A percentile compares a stretch with the other conserved stretches of the same genome.
Evolutionary conservation across 2,113 vertebrate species (phyloP).

Genomic region (Mionectes macconnelli): DNA sequence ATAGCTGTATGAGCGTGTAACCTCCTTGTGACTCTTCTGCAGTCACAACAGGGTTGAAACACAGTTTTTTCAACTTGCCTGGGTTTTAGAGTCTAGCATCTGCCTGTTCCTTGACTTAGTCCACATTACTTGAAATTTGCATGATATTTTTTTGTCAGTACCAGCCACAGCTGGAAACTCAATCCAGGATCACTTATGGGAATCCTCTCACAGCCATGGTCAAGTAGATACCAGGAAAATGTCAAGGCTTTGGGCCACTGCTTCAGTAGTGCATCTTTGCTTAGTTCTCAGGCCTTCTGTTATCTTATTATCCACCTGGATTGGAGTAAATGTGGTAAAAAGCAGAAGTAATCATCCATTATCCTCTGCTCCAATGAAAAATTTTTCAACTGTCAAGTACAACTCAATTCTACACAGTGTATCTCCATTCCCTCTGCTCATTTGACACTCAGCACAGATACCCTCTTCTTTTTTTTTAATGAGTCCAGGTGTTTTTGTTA

Average conservation of each 20-base stretch:
- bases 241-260: neutral
- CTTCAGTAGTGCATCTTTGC: neutral
- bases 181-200: neutral
- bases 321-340: neutral
- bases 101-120: neutral
- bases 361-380: neutral
- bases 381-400: neutral
- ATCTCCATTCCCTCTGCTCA: neutral
- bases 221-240: neutral
- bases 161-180: neutral
- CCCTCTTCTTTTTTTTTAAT: neutral
- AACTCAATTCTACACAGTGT: neutral
- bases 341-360: neutral
- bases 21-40: neutral
- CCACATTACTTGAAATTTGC: neutral
- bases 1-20: accelerated
- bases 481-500: neutral
- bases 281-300: neutral
- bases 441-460: neutral
- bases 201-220: neutral
- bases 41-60: neutral
- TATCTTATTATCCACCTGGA: neutral
- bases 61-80: neutral
- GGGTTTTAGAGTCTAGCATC: neutral
- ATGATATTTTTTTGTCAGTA: neutral